Evolutionary conservation across 2,888 invertebrate genomes (phyloP), one percentile per base, ranked within the genome.

Genomic region (Tyria jacobaeae): DNA sequence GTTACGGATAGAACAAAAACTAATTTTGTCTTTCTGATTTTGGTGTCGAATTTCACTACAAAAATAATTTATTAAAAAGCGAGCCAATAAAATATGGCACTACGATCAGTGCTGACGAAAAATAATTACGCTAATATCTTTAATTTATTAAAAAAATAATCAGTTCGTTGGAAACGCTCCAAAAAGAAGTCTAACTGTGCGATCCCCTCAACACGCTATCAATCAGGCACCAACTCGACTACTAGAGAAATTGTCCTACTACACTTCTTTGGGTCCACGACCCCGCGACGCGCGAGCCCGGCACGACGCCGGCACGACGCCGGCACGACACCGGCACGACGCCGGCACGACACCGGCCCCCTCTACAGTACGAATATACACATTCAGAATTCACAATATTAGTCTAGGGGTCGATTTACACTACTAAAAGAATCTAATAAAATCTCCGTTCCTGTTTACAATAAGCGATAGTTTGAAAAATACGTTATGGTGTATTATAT

Each of bases 71-170:
- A 87, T 79, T 80, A 82, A 86, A 87, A 80, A 86, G 85, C 86
- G 87, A 91, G 91, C 93, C 92, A 92, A 91, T 91, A 88, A 87
- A 88, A 90, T 91, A 93, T 93, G 93, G 94, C 93, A 93, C 93
- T 91, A 83, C 79, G 57, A 79, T 93, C 94, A 94, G 94, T 93
- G 94, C 93, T 87, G 89, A 73, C 47, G 71, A 82, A 84, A 82
- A 87, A 88, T 81, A 90, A 92, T 92, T 89, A 91, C 52, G 84
- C 91, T 91, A 92, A 83, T 73, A 81, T 82, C 27, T 85, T 83
- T 81, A 81, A 88, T 89, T 90, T 86, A 85, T 82, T 85, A 85
- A 85, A 87, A 83, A 82, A 86, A 88, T 88, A 92, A 92, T 94
- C 94, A 94, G 94, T 94, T 90, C 94, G 85, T 90, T 91, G 92